Evolutionary conservation across 2,888 invertebrate genomes (phyloP).

Genomic region (Punctoribates punctum): DNA sequence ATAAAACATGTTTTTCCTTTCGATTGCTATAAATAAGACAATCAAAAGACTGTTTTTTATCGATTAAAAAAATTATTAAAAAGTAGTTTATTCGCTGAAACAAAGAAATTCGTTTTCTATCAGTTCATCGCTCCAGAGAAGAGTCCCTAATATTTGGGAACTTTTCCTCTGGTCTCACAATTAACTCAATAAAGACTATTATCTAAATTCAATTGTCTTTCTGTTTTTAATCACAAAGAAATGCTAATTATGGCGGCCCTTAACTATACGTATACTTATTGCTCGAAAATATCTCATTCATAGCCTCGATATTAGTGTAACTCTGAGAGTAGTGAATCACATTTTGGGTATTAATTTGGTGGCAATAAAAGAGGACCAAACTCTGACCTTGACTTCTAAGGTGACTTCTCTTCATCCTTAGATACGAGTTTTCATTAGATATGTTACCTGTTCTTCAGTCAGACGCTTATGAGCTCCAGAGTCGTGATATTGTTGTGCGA

Average conservation of each 20-base stretch:
- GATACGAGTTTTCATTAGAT: neutral
- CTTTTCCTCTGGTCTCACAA: constrained; percentile 14
- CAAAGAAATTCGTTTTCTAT: neutral
- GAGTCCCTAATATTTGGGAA: constrained; percentile 8
- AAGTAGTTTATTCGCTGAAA: neutral
- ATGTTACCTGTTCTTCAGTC: neutral
- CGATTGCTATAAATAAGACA: no score
- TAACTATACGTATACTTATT: neutral
- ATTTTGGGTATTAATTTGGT: neutral
- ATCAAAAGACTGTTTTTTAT: neutral
- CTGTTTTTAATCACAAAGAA: constrained; percentile 3
- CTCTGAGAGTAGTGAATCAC: neutral
- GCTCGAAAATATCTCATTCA: neutral
- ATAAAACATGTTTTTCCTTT: no score
- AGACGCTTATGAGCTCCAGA: constrained; percentile 7
- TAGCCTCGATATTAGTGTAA: no score
- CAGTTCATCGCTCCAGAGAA: constrained; percentile 22
- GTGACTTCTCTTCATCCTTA: neutral
- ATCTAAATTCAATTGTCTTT: constrained; percentile 24
- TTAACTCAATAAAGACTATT: constrained; percentile 25
- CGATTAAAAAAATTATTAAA: neutral
- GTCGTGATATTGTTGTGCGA: constrained; percentile 27
- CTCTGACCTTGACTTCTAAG: constrained; percentile 17
- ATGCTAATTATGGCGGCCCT: constrained; percentile 2
- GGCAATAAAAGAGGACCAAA: constrained; percentile 25